A percentile compares a stretch with the other conserved stretches of the same genome.
Conservation (phyloP, 2,888 invertebrate genomes). For the Drosophila testacea region DNA sequence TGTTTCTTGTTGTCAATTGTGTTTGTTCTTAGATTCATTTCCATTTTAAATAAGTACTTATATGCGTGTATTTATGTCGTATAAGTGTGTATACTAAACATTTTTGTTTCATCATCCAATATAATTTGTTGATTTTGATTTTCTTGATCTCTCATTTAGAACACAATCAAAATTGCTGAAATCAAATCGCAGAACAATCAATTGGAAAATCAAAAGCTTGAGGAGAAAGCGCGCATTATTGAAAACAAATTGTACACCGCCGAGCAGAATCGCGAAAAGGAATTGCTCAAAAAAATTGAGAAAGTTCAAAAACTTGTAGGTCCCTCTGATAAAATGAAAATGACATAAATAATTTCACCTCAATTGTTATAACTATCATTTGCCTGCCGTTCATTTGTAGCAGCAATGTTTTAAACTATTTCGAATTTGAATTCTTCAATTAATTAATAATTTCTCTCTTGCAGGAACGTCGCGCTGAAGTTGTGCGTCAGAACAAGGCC, state of each 20-base stretch:
- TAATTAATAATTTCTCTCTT: slow-evolving; percentile 39
- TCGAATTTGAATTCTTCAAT: not conserved
- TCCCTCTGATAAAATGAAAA: slow-evolving; percentile 60
- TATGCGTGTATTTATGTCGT: slow-evolving; percentile 19
- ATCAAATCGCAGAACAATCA: slow-evolving; percentile 88
- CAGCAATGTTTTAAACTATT: slow-evolving; percentile 1
- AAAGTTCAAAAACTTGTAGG: slow-evolving; percentile 93
- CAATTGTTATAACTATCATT: slow-evolving; percentile 29
- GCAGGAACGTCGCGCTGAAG: slow-evolving; percentile 96
- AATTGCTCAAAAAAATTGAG: slow-evolving; percentile 94
- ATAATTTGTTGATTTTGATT: slow-evolving; percentile 60
- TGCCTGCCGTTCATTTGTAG: slow-evolving; percentile 58
- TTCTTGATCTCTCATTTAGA: slow-evolving; percentile 84
- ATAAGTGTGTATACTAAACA: slow-evolving; percentile 14
- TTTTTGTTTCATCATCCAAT: slow-evolving; percentile 57
- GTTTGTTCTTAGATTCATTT: not conserved
- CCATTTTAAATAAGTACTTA: not conserved
- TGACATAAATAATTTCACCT: slow-evolving; percentile 4
- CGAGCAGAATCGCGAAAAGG: slow-evolving; percentile 93
- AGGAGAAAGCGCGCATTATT: slow-evolving; percentile 89
- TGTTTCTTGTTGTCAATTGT: slow-evolving; percentile 5
- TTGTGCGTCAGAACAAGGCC: slow-evolving; percentile 96
- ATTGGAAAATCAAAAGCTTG: slow-evolving; percentile 87
- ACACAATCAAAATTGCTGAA: slow-evolving; percentile 89
- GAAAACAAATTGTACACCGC: slow-evolving; percentile 92